Evolutionary conservation across 1,140 invertebrate genomes (phyloP), one percentile per base, ranked within the genome.

Genomic region (Sycophaga agraensis): DNA sequence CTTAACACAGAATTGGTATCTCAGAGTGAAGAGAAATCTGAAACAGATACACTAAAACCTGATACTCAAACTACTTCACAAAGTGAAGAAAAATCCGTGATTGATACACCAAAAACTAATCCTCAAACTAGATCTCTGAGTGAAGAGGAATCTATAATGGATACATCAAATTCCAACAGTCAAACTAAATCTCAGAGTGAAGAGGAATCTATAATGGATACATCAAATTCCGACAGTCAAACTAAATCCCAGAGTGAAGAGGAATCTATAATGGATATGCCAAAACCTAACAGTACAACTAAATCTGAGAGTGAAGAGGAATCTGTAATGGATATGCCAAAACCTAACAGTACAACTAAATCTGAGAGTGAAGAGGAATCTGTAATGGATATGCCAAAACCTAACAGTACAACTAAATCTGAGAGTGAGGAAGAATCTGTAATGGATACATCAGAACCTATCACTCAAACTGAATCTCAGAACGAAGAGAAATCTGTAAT

Each of bases 231-330:
- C 5, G 11, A 8, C 16, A 31, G 14, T 31, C 16, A 8, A 17
- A 16, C 28, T 31, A 11, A 31, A 6, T 4, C 28, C 4, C 4
- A 31, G 11, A 31, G 5, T 31, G 28, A 31, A 11, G 16, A 37
- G 24, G 22, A 11, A 16, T 26, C 17, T 14, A 54, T 8, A 22
- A 63, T 63, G 34, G 26, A 58, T 9, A 42, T 51, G 28, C 59
- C 55, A 56, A 5, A 50, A 9, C n/a, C n/a, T n/a, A n/a, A n/a
- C n/a, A n/a, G n/a, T n/a, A n/a, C n/a, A n/a, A n/a, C n/a, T n/a
- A n/a, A n/a, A n/a, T n/a, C n/a, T n/a, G n/a, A n/a, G n/a, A n/a
- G n/a, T n/a, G n/a, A n/a, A n/a, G n/a, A n/a, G n/a, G n/a, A n/a
- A n/a, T n/a, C n/a, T n/a, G n/a, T n/a, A n/a, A n/a, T n/a, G n/a